Percentiles rank a stretch among this genome's conserved stretches.
These are phyloP conservation scores for Dicranocentrus wangi DNA, from an alignment of 2,888 invertebrate species.

Conservation along the genomic window DNA sequence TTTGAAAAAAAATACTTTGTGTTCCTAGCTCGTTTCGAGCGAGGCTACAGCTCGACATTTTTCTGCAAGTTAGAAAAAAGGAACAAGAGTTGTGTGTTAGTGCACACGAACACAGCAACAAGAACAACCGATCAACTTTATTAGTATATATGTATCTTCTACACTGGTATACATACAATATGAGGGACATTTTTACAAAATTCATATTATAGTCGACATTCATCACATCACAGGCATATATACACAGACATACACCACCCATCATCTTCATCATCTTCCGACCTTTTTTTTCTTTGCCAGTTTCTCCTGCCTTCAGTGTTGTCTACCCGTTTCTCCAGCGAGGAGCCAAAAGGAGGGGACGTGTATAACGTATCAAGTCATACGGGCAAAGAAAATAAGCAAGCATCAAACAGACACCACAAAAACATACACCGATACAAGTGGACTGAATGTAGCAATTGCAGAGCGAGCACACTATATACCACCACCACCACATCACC, in stretches of 20 bases:
- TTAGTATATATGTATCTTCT: not conserved
- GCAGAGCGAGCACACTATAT: conserved; percentile 2
- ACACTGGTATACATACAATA: not conserved
- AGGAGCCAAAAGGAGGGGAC: conserved; percentile 3
- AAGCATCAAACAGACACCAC: conserved; percentile 6
- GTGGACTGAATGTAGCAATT: conserved; percentile 14
- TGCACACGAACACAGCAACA: conserved; percentile 7
- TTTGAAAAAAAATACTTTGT: not conserved
- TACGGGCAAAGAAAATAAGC: not conserved
- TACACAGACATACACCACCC: conserved; percentile 28
- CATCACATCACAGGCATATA: conserved; percentile 1
- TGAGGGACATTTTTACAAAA: not conserved
- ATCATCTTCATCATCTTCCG: conserved; percentile 23
- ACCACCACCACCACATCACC: too few species aligned
- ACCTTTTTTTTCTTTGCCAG: not conserved
- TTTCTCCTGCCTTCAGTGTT: too few species aligned
- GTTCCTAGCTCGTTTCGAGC: not conserved
- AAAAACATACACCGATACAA: conserved; percentile 11
- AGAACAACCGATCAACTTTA: conserved; percentile 30
- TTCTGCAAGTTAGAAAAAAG: not conserved
- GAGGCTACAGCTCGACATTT: not conserved
- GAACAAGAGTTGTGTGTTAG: not conserved
- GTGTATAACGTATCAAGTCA: not conserved
- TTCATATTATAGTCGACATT: conserved; percentile 5
- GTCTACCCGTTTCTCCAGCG: too few species aligned